Base-by-base conservation (phyloP, 2,888 invertebrate genomes). In the Drosophila atripex region DNA sequence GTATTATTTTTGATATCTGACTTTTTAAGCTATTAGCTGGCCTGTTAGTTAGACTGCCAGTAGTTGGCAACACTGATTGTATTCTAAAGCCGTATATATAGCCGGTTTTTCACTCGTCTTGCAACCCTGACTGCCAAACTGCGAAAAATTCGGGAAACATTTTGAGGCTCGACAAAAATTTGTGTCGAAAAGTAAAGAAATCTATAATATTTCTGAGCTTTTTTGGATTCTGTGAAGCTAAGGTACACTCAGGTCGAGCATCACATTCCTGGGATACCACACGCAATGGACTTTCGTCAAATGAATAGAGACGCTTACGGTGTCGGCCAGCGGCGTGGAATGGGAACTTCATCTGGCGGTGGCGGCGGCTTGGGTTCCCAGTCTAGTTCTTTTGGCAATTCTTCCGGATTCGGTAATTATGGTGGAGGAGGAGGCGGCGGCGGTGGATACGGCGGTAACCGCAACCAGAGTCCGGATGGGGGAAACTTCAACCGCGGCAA, bases 301-400 rank as follows among this genome's bases (percentile, higher is more conserved):
- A 11, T 61, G 50, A 85, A 50, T 25, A 54, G 50, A 32, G 70
- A 70, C 53, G 85, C 78, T 38, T 84, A 77, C 46, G 82, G 82
- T 38, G 77, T 73, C 55, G 80, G 78, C 18, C 85, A 85, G 57
- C 82, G 80, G 25, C 71, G 71, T 46, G 50, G 68, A 51, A 16
- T 59, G 32, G 61, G 50, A 3, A 69, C 28, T 30, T 28, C 35
- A 12, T 41, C 46, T 18, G 21, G 4, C 4, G 21, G 21, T 23
- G 21, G 21, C 4, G 53, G 53, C 8, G 52, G 64, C 4, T 14
- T 30, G 21, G 61, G 60, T 9, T 35, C 69, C 53, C 79, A 70
- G 70, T 83, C 78, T 73, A 79, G 60, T 21, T 41, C 66, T 7
- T 28, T 51, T 12, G 63, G 60, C 11, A 79, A 58, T 21, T 41